Evolutionary conservation across 1,140 invertebrate species (phyloP).

Genomic region (Bombus pascuorum): DNA sequence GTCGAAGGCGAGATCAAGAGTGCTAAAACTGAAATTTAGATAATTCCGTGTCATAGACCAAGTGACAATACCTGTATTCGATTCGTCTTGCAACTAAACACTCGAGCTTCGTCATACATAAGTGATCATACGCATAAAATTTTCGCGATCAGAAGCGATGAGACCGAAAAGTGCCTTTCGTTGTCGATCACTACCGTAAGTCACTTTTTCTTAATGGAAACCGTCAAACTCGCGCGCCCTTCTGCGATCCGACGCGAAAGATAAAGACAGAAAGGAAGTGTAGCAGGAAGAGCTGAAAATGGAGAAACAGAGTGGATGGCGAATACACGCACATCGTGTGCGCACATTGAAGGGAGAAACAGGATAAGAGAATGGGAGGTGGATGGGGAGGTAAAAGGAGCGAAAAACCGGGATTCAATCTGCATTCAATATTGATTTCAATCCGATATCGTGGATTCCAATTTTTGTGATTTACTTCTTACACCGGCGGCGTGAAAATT

Average conservation of each 20-base stretch:
- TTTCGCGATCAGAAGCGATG: conserved; percentile 44
- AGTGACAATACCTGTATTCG: background rate
- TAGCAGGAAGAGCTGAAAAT: conserved; percentile 39
- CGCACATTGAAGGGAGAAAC: conserved; percentile 7
- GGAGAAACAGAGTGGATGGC: conserved; percentile 45
- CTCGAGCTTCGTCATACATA: conserved; percentile 17
- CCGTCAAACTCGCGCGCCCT: conserved; percentile 65
- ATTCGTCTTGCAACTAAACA: background rate
- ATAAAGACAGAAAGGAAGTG: conserved; percentile 36
- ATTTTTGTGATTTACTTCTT: conserved; percentile 80
- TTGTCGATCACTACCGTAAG: conserved; percentile 73
- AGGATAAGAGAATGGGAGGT: conserved; percentile 29
- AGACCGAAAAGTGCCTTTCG: conserved; percentile 72
- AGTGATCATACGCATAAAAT: conserved; percentile 54
- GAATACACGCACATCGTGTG: background rate
- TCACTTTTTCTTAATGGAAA: conserved; percentile 76
- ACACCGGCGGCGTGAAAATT: conserved; percentile 54
- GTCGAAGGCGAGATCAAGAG: no score
- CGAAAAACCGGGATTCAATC: conserved; percentile 74
- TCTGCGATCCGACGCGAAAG: conserved; percentile 46
- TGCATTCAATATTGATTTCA: conserved; percentile 81
- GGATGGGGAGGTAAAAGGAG: conserved; percentile 28
- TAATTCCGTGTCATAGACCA: no score
- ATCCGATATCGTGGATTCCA: conserved; percentile 77
- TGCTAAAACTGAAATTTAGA: no score